phyloP scores from a whole-genome alignment of 1,140 invertebrate genomes.

The Sesamia nonagrioides region DNA sequence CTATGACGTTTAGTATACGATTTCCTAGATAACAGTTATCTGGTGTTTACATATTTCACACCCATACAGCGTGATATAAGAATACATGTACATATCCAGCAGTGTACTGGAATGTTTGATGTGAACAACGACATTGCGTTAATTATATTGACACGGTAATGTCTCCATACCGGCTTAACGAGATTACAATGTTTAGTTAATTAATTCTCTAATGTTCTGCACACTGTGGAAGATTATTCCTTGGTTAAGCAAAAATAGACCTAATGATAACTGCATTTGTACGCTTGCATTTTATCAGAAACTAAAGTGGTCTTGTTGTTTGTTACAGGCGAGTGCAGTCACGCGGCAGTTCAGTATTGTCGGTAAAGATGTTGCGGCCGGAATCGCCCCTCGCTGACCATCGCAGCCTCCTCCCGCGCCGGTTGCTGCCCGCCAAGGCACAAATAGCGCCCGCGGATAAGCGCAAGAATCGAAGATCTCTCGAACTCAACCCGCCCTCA shows the following conservation, averaged over 20 bases:
- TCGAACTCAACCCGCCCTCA: slow-evolving; percentile 79
- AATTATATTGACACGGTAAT: slow-evolving; percentile 43
- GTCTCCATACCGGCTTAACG: slow-evolving; percentile 13
- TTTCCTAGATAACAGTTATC: slow-evolving; percentile 38
- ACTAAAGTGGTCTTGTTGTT: slow-evolving; percentile 45
- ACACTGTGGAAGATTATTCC: slow-evolving; percentile 10
- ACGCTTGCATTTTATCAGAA: too few relatives aligned
- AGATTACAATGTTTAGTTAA: slow-evolving; percentile 31
- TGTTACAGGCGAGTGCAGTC: slow-evolving; percentile 75
- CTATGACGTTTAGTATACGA: slow-evolving; percentile 28
- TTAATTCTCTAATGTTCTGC: slow-evolving; percentile 19
- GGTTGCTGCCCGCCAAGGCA: slow-evolving; percentile 79
- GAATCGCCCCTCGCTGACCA: slow-evolving; percentile 84
- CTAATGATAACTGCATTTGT: neutral
- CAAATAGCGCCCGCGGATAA: slow-evolving; percentile 82
- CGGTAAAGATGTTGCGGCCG: slow-evolving; percentile 82
- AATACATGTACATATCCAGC: neutral
- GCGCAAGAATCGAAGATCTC: slow-evolving; percentile 79
- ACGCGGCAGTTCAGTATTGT: slow-evolving; percentile 71
- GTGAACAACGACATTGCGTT: slow-evolving; percentile 43
- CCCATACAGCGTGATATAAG: slow-evolving; percentile 26
- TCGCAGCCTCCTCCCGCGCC: slow-evolving; percentile 82
- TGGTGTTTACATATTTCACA: slow-evolving; percentile 39
- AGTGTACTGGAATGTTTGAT: slow-evolving; percentile 20
- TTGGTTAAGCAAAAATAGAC: slow-evolving; percentile 5